A percentile compares a stretch with the other conserved stretches of the same genome.
phyloP scores from a whole-genome alignment of 2,888 invertebrate species.

The Sinhomidia bicolor region DNA sequence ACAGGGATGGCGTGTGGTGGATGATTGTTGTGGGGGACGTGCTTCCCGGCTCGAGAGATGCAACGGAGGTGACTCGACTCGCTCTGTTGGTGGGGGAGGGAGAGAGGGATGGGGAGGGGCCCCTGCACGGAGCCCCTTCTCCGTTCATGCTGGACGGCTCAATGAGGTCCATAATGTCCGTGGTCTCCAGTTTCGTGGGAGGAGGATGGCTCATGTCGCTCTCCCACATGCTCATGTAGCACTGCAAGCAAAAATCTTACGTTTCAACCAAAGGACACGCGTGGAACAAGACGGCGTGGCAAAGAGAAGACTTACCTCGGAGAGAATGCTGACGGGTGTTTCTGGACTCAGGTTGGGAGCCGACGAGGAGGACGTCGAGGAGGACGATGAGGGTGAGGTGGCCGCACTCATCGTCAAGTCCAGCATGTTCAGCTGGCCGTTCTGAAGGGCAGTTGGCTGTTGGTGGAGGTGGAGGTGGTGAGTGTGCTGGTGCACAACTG shows the following conservation, averaged over 20 bases:
- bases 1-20: slow-evolving; percentile 49
- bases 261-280: too few relatives aligned
- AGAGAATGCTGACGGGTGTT: slow-evolving; percentile 76
- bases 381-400: background rate
- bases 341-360: slow-evolving; percentile 76
- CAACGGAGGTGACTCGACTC: too few relatives aligned
- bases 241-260: slow-evolving; percentile 40
- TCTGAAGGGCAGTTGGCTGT: background rate
- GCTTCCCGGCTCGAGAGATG: slow-evolving; percentile 33
- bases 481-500: background rate
- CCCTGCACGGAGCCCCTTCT: background rate
- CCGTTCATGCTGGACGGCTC: background rate
- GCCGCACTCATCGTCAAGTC: slow-evolving; percentile 76
- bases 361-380: background rate
- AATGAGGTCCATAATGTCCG: slow-evolving; percentile 77
- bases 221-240: slow-evolving; percentile 78
- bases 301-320: slow-evolving; percentile 78
- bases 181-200: slow-evolving; percentile 75
- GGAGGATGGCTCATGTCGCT: slow-evolving; percentile 73
- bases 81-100: background rate
- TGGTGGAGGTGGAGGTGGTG: too few relatives aligned
- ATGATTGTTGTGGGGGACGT: slow-evolving; percentile 68
- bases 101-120: background rate
- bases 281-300: too few relatives aligned
- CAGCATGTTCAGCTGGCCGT: slow-evolving; percentile 76